Conservation (phyloP, 2,888 invertebrate species). For the Tiliacea aurago region DNA sequence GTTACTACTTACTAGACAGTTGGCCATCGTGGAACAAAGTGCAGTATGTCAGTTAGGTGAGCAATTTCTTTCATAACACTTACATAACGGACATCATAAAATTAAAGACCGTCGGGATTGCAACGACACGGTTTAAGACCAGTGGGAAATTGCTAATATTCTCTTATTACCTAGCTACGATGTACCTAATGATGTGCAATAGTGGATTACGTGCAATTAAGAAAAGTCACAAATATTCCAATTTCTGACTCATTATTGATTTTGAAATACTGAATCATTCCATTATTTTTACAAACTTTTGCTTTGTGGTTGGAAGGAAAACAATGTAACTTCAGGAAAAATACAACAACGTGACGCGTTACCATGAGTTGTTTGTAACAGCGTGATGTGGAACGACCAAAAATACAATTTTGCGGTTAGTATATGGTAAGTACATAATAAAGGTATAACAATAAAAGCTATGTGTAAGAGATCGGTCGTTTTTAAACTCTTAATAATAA, state of each 20-base stretch:
- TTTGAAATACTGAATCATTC: constrained; percentile 37
- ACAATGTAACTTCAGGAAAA: constrained; percentile 35
- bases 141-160: constrained; percentile 45
- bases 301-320: constrained; percentile 40
- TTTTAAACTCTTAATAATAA: no score
- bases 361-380: constrained; percentile 14
- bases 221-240: constrained; percentile 15
- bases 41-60: constrained; percentile 54
- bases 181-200: constrained; percentile 19
- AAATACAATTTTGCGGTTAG: constrained; percentile 7
- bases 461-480: background rate
- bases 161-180: constrained; percentile 31
- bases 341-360: constrained; percentile 31
- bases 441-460: background rate
- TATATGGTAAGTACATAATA: background rate
- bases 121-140: constrained; percentile 29
- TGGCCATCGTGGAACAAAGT: constrained; percentile 49
- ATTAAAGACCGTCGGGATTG: constrained; percentile 44
- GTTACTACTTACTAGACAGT: constrained; percentile 45
- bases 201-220: background rate
- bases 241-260: constrained; percentile 32
- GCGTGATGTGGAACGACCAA: background rate
- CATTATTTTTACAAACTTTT: constrained; percentile 34
- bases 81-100: constrained; percentile 54
- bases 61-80: constrained; percentile 51